These are phyloP conservation scores for Andrena chrysosceles DNA, from an alignment of 2,888 invertebrate species.

Conservation along the genomic window DNA sequence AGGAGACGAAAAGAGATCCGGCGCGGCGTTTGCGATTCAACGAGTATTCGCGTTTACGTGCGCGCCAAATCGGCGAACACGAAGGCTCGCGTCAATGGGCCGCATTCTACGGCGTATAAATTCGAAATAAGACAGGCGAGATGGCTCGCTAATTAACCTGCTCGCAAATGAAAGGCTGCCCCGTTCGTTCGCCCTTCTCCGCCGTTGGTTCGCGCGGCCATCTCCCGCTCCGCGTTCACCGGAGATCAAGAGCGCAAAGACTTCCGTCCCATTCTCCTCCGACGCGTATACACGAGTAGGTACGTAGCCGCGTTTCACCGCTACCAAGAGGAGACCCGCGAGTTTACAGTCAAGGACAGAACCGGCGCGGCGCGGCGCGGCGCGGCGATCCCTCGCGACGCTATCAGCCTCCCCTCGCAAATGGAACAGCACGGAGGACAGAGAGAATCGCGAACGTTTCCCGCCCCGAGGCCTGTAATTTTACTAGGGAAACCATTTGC, in stretches of 20 bases:
- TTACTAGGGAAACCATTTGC: constrained; percentile 48
- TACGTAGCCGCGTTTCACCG: constrained; percentile 3
- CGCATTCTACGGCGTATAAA: constrained; percentile 74
- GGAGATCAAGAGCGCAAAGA: constrained; percentile 65
- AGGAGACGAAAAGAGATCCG: constrained; percentile 6
- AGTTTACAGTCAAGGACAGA: constrained; percentile 40
- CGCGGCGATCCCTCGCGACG: background rate
- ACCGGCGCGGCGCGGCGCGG: background rate
- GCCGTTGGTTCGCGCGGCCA: constrained; percentile 43
- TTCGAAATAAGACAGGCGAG: constrained; percentile 77
- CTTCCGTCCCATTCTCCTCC: constrained; percentile 52
- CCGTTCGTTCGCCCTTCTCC: constrained; percentile 42
- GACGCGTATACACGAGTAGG: background rate
- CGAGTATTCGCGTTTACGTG: constrained; percentile 38
- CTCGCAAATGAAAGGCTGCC: constrained; percentile 73
- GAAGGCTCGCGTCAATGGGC: constrained; percentile 67
- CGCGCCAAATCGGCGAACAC: constrained; percentile 32
- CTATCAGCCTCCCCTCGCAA: background rate
- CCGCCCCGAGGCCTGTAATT: constrained; percentile 43
- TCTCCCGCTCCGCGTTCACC: constrained; percentile 32
- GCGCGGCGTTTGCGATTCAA: background rate
- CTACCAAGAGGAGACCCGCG: background rate
- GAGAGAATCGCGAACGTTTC: constrained; percentile 37
- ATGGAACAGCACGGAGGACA: background rate
- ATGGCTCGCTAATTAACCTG: constrained; percentile 79